phyloP scores from a whole-genome alignment of 2,888 invertebrate genomes.

The Nezara viridula region DNA sequence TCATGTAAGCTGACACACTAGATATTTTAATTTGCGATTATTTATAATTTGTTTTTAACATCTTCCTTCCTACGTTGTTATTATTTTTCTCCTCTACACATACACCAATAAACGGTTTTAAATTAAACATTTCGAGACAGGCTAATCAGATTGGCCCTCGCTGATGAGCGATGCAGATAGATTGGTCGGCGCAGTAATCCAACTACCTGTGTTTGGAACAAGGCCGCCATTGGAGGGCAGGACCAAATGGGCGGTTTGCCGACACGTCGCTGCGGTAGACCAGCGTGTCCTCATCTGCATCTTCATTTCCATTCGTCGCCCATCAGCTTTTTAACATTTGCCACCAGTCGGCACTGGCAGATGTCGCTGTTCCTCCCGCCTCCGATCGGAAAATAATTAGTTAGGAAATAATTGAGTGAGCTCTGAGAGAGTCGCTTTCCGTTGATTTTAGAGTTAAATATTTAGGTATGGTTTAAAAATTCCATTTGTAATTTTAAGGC shows the following conservation, averaged over 20 bases:
- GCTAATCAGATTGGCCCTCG: not conserved
- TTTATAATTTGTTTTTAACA: too few species aligned
- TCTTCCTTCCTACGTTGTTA: too few species aligned
- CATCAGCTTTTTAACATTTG: not conserved
- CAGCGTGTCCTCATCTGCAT: not conserved
- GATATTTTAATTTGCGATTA: too few species aligned
- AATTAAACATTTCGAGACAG: too few species aligned
- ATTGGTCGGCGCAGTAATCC: not conserved
- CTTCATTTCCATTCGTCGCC: constrained; percentile 14
- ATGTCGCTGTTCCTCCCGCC: not conserved
- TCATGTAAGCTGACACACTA: too few species aligned
- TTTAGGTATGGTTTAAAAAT: not conserved
- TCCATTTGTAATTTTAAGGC: too few species aligned
- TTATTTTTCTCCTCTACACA: too few species aligned
- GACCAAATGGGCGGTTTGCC: not conserved
- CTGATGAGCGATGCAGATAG: not conserved
- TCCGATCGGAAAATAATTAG: not conserved
- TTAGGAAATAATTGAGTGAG: not conserved
- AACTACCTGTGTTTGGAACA: constrained; percentile 32
- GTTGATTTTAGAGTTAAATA: too few species aligned
- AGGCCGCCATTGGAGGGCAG: not conserved
- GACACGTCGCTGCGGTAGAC: not conserved
- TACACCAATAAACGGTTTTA: too few species aligned
- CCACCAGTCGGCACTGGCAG: not conserved
- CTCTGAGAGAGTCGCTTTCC: not conserved